A percentile compares a stretch with the other conserved stretches of the same genome.
Evolutionary conservation across 2,888 invertebrate genomes (phyloP).

Genomic region (Chesias legatella): DNA sequence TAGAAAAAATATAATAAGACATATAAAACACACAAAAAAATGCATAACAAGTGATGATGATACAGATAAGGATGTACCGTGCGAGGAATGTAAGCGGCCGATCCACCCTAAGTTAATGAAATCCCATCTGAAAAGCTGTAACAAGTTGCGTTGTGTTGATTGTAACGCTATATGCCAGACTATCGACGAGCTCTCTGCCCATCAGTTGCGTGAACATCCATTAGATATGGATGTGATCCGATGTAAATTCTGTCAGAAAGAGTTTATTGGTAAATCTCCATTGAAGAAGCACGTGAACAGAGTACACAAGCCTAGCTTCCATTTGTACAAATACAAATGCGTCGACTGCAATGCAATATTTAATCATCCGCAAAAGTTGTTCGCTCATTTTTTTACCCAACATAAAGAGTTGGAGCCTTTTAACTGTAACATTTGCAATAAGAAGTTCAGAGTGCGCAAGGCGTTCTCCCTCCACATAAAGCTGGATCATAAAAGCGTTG

Average conservation of each 20-base stretch:
- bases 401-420: constrained; percentile 60
- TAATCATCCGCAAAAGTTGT: constrained; percentile 60
- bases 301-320: constrained; percentile 41
- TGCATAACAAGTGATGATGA: constrained; percentile 15
- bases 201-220: constrained; percentile 46
- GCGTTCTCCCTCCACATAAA: constrained; percentile 64
- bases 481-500: constrained; percentile 52
- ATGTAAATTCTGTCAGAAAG: constrained; percentile 54
- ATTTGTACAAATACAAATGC: constrained; percentile 62
- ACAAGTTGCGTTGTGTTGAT: constrained; percentile 41
- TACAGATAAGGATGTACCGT: constrained; percentile 17
- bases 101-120: constrained; percentile 19
- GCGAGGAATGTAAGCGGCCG: constrained; percentile 38
- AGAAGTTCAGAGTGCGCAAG: constrained; percentile 50
- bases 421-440: constrained; percentile 59
- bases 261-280: constrained; percentile 44
- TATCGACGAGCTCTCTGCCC: constrained; percentile 42
- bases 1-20: constrained; percentile 32
- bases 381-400: constrained; percentile 52
- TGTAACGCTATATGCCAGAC: constrained; percentile 45
- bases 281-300: constrained; percentile 54
- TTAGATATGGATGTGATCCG: constrained; percentile 36
- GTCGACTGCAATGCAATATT: constrained; percentile 47
- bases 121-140: constrained; percentile 42
- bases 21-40: constrained; percentile 25